Evolutionary conservation across 1,140 invertebrate genomes (phyloP), one percentile per base, ranked within the genome.

Genomic region (Akabosia matsudoensis): DNA sequence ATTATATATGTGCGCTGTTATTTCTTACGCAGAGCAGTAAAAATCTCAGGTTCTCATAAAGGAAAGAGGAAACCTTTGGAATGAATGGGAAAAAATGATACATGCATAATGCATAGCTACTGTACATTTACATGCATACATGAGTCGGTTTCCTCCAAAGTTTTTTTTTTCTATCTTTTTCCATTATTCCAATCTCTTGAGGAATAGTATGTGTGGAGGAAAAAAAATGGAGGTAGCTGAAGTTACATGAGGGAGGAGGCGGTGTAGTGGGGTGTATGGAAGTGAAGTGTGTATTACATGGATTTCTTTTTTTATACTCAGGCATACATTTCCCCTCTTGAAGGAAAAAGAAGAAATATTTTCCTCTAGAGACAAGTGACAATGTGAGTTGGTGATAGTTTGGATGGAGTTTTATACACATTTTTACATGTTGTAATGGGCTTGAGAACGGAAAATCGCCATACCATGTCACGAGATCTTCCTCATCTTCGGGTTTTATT

Each of bases 101-200:
- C n/a, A 56, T 56, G 14, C 54, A 56, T 13, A 16, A 45, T 45
- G 18, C 37, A 45, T 45, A 45, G 7, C 7, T 45, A 45, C 18
- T 45, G 18, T 45, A 45, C 37, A n/a, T n/a, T n/a, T n/a, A n/a
- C n/a, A n/a, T n/a, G n/a, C n/a, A n/a, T n/a, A n/a, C n/a, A n/a
- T n/a, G n/a, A n/a, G n/a, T 45, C 37, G 7, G 37, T 45, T 45
- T 4, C 61, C 61, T 67, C 24, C 24, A 28, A 30, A 67, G 54
- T 67, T 67, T 67, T 67, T 13, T 61, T 67, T 67, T 67, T 67
- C 61, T 67, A 67, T 67, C 61, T 67, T 67, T 67, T 67, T 67
- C 61, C 61, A 67, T 67, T 67, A 67, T 67, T 67, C 31, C 61
- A 67, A 67, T 67, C 61, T 67, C 61, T 7, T 30, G 61, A 67